Conservation (phyloP, 2,797 vertebrate genomes). For the Mycteria americana region DNA sequence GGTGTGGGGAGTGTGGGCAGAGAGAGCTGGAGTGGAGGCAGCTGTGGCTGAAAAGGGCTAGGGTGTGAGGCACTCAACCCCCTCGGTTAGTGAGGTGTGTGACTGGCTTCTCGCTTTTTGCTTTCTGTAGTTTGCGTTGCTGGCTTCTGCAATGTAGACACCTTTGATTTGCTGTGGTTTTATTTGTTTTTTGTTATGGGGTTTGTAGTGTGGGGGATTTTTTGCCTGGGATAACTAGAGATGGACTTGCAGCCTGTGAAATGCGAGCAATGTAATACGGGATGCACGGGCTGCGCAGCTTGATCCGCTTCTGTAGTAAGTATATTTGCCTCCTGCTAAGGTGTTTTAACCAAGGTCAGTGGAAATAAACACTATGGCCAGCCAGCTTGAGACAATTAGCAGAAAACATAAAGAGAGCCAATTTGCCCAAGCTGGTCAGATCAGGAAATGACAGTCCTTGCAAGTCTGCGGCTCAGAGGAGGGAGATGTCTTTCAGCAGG, state of each 20-base stretch:
- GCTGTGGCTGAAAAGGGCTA: neutral
- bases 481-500: neutral
- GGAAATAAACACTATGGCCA: constrained; percentile 8
- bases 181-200: neutral
- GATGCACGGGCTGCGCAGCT: neutral
- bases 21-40: neutral
- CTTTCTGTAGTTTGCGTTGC: neutral
- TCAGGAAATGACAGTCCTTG: neutral
- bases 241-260: neutral
- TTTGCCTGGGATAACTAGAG: neutral
- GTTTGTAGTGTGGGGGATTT: neutral
- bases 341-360: neutral
- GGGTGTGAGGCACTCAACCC: neutral
- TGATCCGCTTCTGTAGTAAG: neutral
- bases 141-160: neutral
- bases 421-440: neutral
- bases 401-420: neutral
- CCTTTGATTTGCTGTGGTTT: neutral
- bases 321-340: neutral
- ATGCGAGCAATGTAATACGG: neutral
- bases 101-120: neutral
- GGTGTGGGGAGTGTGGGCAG: neutral
- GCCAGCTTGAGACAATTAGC: constrained; percentile 32
- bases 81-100: fast-evolving
- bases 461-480: neutral